Base-by-base conservation (phyloP, 1,140 invertebrate species). In the Drosophila rhopaloa region DNA sequence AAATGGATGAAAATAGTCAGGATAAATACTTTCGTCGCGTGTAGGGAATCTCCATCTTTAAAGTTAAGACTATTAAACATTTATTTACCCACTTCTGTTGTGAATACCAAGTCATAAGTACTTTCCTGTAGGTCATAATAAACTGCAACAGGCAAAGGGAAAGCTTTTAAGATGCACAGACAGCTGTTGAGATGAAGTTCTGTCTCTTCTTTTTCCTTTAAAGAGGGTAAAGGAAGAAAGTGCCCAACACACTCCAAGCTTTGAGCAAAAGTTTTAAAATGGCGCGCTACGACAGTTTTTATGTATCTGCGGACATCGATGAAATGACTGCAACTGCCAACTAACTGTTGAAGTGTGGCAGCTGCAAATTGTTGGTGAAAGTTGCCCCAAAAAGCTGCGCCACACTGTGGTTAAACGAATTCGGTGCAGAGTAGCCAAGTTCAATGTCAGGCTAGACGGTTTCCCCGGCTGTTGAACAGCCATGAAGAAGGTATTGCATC, bases 201-300 rank as follows among this genome's bases (percentile, higher is more conserved):
- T 59, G 58, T 78, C 50, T 48, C 54, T 61, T 77, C 38, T 40
- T 38, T 46, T 68, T 60, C 56, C 62, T 70, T 7, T 19, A 8
- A 13, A n/a, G 43, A 19, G 19, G 19, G 38, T 32, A 35, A 19
- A 46, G 54, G 55, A 54, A 55, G 62, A 58, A 79, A 73, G 60
- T 76, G 53, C 70, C 38, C 29, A 48, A 32, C 54, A 53, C 58
- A 43, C 38, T 54, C 38, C 60, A 76, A 86, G 83, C 83, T 88
- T 88, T 76, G 76, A 67, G 79, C 58, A 62, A 76, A 86, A 88
- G 71, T 88, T 88, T 77, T 86, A 82, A 86, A 86, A 86, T 82
- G 83, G 83, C 83, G 83, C 68, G 76, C 51, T 55, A 14, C 16
- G 43, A 55, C 19, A 41, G 29, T 43, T 27, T 67, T 47, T 60